Evolutionary conservation across 2,797 vertebrate genomes (phyloP).

Genomic region (Coccyzus lansbergi): DNA sequence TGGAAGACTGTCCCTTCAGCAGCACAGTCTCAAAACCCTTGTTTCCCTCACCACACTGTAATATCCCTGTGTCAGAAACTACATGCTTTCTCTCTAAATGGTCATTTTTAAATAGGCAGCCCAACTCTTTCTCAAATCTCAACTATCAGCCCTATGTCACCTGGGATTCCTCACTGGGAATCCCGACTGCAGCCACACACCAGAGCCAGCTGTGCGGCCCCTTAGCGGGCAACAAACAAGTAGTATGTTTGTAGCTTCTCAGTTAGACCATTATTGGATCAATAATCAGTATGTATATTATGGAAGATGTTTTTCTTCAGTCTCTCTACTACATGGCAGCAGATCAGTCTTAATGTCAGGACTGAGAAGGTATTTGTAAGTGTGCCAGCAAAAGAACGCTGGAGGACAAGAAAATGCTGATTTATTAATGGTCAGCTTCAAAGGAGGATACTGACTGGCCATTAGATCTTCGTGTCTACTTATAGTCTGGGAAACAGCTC

Average conservation of each 20-base stretch:
- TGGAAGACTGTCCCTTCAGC: neutral
- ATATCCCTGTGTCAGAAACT: neutral
- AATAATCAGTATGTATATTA: neutral
- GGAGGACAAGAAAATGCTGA: neutral
- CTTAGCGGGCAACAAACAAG: neutral
- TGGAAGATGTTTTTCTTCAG: neutral
- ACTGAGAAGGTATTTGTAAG: neutral
- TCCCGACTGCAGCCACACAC: neutral
- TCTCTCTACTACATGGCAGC: neutral
- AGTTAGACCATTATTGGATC: neutral
- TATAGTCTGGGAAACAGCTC: neutral
- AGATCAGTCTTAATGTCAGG: neutral
- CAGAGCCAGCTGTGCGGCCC: neutral
- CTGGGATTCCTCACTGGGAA: neutral
- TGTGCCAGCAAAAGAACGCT: neutral
- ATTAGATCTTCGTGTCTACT: neutral
- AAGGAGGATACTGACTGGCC: neutral
- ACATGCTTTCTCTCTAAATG: neutral
- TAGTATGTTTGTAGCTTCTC: neutral
- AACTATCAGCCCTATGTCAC: neutral
- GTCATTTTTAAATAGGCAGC: neutral
- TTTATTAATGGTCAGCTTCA: neutral
- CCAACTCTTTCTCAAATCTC: neutral
- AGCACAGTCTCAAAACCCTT: neutral
- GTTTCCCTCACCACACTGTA: neutral